Evolutionary conservation across 2,113 vertebrate species (phyloP), one percentile per base, ranked within the genome.

Genomic region (Brienomyrus longianalis): DNA sequence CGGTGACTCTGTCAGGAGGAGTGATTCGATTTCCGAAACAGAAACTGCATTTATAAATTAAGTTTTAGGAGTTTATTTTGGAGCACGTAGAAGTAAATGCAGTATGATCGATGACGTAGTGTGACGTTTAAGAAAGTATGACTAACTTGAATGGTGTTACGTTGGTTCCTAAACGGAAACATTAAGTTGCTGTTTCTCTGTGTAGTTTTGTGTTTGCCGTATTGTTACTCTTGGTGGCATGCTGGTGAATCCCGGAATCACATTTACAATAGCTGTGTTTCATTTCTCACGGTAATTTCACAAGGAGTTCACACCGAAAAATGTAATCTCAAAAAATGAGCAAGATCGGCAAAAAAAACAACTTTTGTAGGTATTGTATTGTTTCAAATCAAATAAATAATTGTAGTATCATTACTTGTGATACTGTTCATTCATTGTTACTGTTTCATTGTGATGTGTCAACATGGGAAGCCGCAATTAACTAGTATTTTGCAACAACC

Each of bases 171-270:
- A 90, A 88, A 89, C 51, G 54, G 90, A 84, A 48, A 91, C 89
- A 85, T 90, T 90, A 17, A n/a, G 23, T 51, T 86, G 87, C 27
- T 89, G 89, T 77, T 9, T 54, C 70, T 51, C 70, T 62, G 86
- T 84, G 54, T 31, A 39, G 86, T 48, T 74, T 23, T 88, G 39
- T 89, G 45, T 90, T 80, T n/a, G 35, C 17, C 45, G 52, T 45
- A 74, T 77, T 88, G 88, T 90, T 77, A 86, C 89, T 52, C 87
- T 92, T 89, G 56, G 48, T 90, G 87, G 89, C 83, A 87, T 91
- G 87, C 89, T 89, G 70, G 45, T 87, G 52, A 88, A 87, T 83
- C 88, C 56, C 77, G 93, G 86, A 91, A 88, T 91, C 87, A 91
- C 70, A 88, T 35, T 87, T 56, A 87, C 27, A 87, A 56, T 87